phyloP scores from a whole-genome alignment of 2,113 vertebrate genomes.

The Chascanopsetta lugubris region DNA sequence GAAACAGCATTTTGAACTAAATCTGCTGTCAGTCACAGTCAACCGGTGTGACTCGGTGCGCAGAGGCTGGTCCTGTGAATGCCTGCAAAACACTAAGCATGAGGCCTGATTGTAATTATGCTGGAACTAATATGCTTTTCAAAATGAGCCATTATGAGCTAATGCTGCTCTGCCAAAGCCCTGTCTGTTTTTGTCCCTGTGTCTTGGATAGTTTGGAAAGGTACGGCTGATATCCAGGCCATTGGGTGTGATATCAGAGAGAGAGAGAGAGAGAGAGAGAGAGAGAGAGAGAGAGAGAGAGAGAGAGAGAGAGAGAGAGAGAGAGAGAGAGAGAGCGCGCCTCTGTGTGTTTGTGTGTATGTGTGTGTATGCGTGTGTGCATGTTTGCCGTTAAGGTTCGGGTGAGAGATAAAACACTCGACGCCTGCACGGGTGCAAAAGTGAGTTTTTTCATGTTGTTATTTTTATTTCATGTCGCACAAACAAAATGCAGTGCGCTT shows the following conservation, averaged over 20 bases:
- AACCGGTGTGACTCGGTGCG: slow-evolving; percentile 82
- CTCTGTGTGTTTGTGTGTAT: too few species aligned
- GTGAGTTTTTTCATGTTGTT: not conserved
- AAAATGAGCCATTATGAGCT: slow-evolving; percentile 87
- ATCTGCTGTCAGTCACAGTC: slow-evolving; percentile 84
- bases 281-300: too few species aligned
- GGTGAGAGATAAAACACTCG: slow-evolving; percentile 54
- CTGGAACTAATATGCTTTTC: slow-evolving; percentile 88
- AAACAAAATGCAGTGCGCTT: too few species aligned
- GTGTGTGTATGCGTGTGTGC: too few species aligned
- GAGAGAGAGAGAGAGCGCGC: too few species aligned
- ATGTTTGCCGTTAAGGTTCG: too few species aligned
- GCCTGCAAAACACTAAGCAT: slow-evolving; percentile 80
- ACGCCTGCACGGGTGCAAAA: slow-evolving; percentile 19
- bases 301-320: too few species aligned
- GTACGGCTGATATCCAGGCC: slow-evolving; percentile 81
- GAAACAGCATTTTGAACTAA: slow-evolving; percentile 74
- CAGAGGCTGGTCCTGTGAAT: slow-evolving; percentile 80
- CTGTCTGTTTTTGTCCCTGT: slow-evolving; percentile 81
- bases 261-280: slow-evolving; percentile 65
- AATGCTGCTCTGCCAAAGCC: slow-evolving; percentile 82
- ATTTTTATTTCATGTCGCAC: not conserved
- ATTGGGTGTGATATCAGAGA: slow-evolving; percentile 74
- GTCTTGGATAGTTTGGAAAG: slow-evolving; percentile 81
- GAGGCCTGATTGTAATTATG: slow-evolving; percentile 86